A percentile compares a stretch with the other conserved stretches of the same genome.
Conservation (phyloP, 2,113 vertebrate species). For the Ctenodactylus gundi region DNA sequence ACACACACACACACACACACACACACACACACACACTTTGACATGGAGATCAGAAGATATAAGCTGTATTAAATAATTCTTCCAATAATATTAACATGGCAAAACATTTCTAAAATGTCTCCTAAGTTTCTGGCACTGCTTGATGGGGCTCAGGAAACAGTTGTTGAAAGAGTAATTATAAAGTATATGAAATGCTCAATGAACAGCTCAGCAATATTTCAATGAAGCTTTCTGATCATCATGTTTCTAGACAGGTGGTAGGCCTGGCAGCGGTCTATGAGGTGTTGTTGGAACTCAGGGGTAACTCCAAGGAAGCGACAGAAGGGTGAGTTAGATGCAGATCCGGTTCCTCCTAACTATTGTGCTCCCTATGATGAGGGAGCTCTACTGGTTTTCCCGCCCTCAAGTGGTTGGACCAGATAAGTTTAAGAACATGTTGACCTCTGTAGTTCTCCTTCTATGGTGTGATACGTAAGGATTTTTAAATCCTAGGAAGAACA, state of each 20-base stretch:
- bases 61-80: neutral
- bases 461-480: neutral
- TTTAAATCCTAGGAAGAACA: neutral
- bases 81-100: neutral
- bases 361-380: neutral
- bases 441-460: neutral
- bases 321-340: neutral
- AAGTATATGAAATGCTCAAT: neutral
- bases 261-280: rapidly evolving
- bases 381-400: neutral
- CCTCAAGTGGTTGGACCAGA: neutral
- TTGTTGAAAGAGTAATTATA: neutral
- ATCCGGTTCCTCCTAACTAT: neutral
- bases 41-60: neutral
- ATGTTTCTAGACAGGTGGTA: neutral
- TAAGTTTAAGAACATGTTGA: neutral
- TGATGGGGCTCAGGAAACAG: neutral
- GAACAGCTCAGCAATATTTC: neutral
- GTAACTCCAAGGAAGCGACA: neutral
- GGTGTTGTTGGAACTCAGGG: neutral
- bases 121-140: neutral
- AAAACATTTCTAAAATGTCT: neutral
- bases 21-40: too few relatives aligned
- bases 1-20: too few relatives aligned
- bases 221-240: neutral